These are phyloP conservation scores for Platyrinchus mystaceus DNA, from an alignment of 2,797 vertebrate genomes.

Conservation along the genomic window DNA sequence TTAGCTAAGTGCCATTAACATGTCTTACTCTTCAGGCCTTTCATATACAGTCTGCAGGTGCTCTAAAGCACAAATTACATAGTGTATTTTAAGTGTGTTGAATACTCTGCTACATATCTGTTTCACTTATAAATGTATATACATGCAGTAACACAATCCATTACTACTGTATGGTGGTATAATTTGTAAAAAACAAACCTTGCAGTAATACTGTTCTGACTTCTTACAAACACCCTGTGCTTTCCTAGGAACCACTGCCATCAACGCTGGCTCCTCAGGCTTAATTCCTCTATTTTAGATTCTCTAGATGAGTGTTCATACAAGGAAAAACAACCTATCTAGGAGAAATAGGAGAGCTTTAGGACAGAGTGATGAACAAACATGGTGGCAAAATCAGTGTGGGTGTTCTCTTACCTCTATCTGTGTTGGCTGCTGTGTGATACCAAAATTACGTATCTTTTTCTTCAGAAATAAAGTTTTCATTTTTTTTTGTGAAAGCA, in stretches of 20 bases:
- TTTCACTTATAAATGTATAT: not conserved
- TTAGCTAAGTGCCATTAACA: not conserved
- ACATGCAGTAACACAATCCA: not conserved
- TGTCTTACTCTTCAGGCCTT: not conserved
- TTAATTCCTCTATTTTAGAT: not conserved
- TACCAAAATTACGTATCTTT: not conserved
- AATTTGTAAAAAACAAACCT: not conserved
- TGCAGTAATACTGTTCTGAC: not conserved
- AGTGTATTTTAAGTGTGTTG: not conserved
- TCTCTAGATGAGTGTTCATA: not conserved
- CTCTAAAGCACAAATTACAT: not conserved
- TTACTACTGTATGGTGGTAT: not conserved
- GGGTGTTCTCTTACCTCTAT: not conserved
- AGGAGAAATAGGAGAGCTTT: not conserved
- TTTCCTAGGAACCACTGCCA: not conserved
- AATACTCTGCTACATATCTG: not conserved
- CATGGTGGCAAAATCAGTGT: not conserved
- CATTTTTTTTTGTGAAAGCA: not conserved
- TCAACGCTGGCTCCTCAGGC: not conserved
- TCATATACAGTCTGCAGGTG: not conserved
- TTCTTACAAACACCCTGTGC: not conserved
- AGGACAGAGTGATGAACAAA: not conserved
- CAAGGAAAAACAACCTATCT: not conserved
- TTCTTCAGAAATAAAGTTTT: not conserved
- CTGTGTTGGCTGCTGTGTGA: not conserved